Evolutionary conservation across 2,888 invertebrate genomes (phyloP), one percentile per base, ranked within the genome.

Genomic region (Chouioia cunea): DNA sequence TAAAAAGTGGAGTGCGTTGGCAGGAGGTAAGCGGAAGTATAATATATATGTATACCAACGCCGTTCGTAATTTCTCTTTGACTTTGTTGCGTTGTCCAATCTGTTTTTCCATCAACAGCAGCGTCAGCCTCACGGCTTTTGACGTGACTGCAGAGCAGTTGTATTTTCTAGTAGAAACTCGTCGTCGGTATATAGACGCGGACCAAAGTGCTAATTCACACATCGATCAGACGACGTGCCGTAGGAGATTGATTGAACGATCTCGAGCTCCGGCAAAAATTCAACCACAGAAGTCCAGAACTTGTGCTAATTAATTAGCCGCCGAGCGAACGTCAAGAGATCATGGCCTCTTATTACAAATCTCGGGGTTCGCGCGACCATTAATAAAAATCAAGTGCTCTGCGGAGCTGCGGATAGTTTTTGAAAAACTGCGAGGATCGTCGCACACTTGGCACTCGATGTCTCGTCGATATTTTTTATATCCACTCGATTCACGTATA

Each of bases 381-480:
- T 62, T 60, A 62, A 63, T 56, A 36, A 56, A 16, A 62, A 62
- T 62, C 52, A 44, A 47, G 43, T 8, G 36, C 4, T 3, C 1
- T 10, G 6, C 36, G 36, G 58, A 60, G 47, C 60, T 52, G 74
- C 73, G 69, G 75, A 73, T 73, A 76, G 71, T 66, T 67, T 43
- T 48, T 10, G 18, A 46, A 56, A 14, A 18, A 16, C 10, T 23
- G 1, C 16, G 27, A 36, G 36, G 22, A 22, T 27, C 15, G 23
- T 12, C 36, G 54, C 27, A 15, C 27, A 23, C 54, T 56, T 23
- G 16, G 27, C 27, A 27, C 27, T 36, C 54, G 27, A 27, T 16
- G 4, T 23, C 22, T 47, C 15, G 46, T 22, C 54, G 4, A 8
- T 18, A 47, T 64, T 50, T 57, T 48, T 44, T 18, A 60, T 59